A percentile compares a stretch with the other conserved stretches of the same genome.
Conservation (phyloP, 2,888 invertebrate genomes). For the Imbricaverruca yamaguchii region DNA sequence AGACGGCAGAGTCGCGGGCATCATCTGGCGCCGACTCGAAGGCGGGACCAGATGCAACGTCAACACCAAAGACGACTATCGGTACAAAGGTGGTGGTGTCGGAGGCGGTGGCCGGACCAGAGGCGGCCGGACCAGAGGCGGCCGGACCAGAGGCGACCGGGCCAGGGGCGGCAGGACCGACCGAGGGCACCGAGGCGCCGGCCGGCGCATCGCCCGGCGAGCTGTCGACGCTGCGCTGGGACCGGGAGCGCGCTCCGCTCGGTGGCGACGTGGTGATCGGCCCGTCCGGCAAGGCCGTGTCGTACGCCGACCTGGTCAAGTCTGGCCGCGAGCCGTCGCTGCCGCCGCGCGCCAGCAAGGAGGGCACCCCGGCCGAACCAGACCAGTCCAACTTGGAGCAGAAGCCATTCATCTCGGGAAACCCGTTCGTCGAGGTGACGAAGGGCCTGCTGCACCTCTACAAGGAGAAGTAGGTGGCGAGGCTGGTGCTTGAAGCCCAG, state of each 20-base stretch:
- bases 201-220: not conserved
- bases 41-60: not conserved
- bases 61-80: not conserved
- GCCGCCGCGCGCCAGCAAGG: slow-evolving; percentile 6
- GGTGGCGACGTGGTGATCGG: slow-evolving; percentile 3
- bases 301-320: slow-evolving; percentile 13
- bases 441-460: slow-evolving; percentile 94
- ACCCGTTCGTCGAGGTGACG: slow-evolving; percentile 93
- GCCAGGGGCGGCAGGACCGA: not conserved
- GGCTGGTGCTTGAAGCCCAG: no score
- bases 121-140: not conserved
- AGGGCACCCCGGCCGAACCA: not conserved
- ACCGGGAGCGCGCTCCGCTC: not conserved
- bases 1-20: not conserved
- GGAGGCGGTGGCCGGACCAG: not conserved
- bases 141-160: not conserved
- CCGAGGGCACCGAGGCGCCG: not conserved
- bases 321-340: slow-evolving; percentile 1
- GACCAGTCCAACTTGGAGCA: slow-evolving; percentile 31
- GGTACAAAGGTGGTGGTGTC: not conserved
- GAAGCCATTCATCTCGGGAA: slow-evolving; percentile 77
- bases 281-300: not conserved
- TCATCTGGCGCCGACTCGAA: not conserved
- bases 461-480: slow-evolving; percentile 75
- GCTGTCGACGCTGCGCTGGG: slow-evolving; percentile 2